Base-by-base conservation (phyloP, 2,888 invertebrate species). In the Stomorhina lunata region DNA sequence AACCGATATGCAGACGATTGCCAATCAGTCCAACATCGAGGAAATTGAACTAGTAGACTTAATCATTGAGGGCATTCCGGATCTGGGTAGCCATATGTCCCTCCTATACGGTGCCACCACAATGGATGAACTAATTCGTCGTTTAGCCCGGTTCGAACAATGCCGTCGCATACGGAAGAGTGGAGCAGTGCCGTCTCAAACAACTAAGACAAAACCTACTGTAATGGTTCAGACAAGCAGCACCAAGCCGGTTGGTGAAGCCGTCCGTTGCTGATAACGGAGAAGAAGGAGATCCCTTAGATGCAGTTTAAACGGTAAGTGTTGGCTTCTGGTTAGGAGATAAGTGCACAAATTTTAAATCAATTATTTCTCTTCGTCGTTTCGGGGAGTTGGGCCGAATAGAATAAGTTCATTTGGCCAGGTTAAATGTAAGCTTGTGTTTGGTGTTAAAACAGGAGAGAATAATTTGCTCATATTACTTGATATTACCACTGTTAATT, bases 51-150 rank as follows among this genome's bases (percentile, higher is more conserved):
- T 77, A 40, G 71, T 81, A 5, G 73, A 78, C 25, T 27, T 78
- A 0, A 73, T 77, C 1, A 78, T 78, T 7, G 81, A 81, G 55
- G 77, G 72, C 2, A 72, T 80, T 12, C 37, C 79, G 5, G 83
- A 80, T 40, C 0, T 29, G 12, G 63, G 45, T 2, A 61, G 27
- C 68, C 50, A 50, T 25, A 34, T 59, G 4, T 25, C 65, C 3
- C 12, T 68, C 0, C 32, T 80, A 12, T 73, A 68, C 32, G 80
- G 73, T 29, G 73, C 68, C 12, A 48, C 40, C 10, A 50, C 59
- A 0, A 59, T 80, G n/a, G 17, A 50, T 29, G 75, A 80, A 9
- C 15, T 71, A 10, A 48, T 59, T 6, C 20, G 34, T 2, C 65
- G 76, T 4, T n/a, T 57, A 12, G 66, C 66, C 15, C 48, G 66